These are phyloP conservation scores for Drosophila suzukii DNA, from an alignment of 1,140 invertebrate species.

Conservation along the genomic window DNA sequence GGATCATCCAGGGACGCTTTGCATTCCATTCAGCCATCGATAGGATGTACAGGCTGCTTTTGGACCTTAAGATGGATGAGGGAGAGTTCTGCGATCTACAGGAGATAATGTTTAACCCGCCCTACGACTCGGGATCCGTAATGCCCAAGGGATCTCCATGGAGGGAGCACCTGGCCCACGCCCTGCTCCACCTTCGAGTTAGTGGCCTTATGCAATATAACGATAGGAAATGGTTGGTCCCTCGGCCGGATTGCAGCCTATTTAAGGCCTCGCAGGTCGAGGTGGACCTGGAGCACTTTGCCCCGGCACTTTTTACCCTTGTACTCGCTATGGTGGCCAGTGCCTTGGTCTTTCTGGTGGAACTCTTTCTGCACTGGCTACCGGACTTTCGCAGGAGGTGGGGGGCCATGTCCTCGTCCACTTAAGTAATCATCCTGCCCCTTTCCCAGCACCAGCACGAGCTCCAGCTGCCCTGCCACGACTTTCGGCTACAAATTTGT, in stretches of 20 bases:
- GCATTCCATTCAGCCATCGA: slow-evolving; percentile 72
- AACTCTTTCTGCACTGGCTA: slow-evolving; percentile 47
- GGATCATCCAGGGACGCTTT: slow-evolving; percentile 60
- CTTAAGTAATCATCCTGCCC: slow-evolving; percentile 43
- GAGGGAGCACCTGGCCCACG: slow-evolving; percentile 59
- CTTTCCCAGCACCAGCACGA: background rate
- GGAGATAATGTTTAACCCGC: slow-evolving; percentile 60
- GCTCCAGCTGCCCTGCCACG: slow-evolving; percentile 2
- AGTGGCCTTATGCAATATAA: slow-evolving; percentile 62
- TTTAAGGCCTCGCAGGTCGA: slow-evolving; percentile 52
- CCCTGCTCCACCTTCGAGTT: slow-evolving; percentile 48
- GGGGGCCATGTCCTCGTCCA: slow-evolving; percentile 34
- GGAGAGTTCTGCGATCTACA: slow-evolving; percentile 73
- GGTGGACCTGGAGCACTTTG: slow-evolving; percentile 74
- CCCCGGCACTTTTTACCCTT: slow-evolving; percentile 64
- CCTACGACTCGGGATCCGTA: slow-evolving; percentile 29
- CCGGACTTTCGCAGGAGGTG: slow-evolving; percentile 11
- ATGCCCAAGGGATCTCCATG: slow-evolving; percentile 64
- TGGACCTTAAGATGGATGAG: slow-evolving; percentile 50
- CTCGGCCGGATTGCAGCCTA: slow-evolving; percentile 61
- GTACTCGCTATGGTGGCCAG: slow-evolving; percentile 59
- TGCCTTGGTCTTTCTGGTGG: slow-evolving; percentile 50
- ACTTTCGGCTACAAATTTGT: slow-evolving; percentile 48
- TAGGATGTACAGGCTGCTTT: slow-evolving; percentile 61
- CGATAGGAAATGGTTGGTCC: slow-evolving; percentile 57